Conservation (phyloP, 2,888 invertebrate species). For the Rhodophaea formosa region DNA sequence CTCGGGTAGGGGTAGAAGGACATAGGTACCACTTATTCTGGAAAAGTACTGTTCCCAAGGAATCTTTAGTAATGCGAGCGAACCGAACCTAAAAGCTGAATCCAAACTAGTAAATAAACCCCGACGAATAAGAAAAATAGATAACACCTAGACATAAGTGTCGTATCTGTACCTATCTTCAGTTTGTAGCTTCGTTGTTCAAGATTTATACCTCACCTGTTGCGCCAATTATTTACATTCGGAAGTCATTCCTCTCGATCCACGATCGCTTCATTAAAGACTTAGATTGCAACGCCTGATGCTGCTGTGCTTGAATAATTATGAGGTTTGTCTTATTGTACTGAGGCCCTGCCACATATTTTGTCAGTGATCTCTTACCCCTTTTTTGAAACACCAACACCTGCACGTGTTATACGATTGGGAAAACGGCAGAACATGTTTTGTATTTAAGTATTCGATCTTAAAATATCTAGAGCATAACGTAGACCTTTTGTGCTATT, state of each 20-base stretch:
- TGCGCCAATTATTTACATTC: constrained; percentile 75
- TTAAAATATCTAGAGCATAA: too few relatives aligned
- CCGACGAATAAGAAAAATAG: too few relatives aligned
- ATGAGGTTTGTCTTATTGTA: constrained; percentile 5
- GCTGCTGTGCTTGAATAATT: constrained; percentile 22
- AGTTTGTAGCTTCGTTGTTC: constrained; percentile 44
- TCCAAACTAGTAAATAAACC: too few relatives aligned
- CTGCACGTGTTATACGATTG: not conserved
- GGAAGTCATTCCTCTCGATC: constrained; percentile 59
- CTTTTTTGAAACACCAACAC: not conserved
- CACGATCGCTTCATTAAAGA: constrained; percentile 39
- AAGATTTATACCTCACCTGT: constrained; percentile 75
- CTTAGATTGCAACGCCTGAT: constrained; percentile 30
- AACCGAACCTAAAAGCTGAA: too few relatives aligned
- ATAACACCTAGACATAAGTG: not conserved
- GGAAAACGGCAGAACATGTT: too few relatives aligned
- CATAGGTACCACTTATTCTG: too few relatives aligned
- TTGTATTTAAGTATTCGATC: too few relatives aligned
- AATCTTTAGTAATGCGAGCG: too few relatives aligned
- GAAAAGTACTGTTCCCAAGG: too few relatives aligned
- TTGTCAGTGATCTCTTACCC: not conserved
- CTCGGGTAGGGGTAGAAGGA: too few relatives aligned
- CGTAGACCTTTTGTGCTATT: too few relatives aligned
- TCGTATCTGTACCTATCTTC: not conserved
- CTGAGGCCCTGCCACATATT: not conserved